Evolutionary conservation across 30 jellyfish, hydroid and myxozoan genomes (phyloP), one percentile per base, ranked within the genome.

Genomic region (Sanderia malayensis): DNA sequence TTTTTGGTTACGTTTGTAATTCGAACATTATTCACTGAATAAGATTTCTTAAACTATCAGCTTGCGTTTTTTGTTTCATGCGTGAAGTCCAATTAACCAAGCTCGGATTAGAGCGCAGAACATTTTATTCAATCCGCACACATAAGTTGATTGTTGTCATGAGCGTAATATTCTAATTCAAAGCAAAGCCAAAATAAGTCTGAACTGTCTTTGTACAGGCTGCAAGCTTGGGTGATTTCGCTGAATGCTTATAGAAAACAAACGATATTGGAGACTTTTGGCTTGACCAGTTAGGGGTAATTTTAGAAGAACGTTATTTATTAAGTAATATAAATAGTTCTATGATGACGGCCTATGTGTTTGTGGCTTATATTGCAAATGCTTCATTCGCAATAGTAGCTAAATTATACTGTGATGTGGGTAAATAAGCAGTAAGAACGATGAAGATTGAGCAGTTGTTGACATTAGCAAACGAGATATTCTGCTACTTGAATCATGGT

Each of bases 401-500:
- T 49, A 49, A 41, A 19, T 49, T 49, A 49, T 2, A 18, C 18
- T 19, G 64, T 49, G 7, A 49, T 3, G 6, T 24, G 2, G 27
- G 24, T 19, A 4, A 49, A 41, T 15, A 41, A 41, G 8, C 27
- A 2, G 64, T 49, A 7, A 49, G 23, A 19, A 9, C 7, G 64
- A 49, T 3, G 27, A 15, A 18, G 27, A 49, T 4, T 8, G 24
- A 15, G 6, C 64, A 24, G 25, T 19, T 49, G 6, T 18, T 4
- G 23, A n/a, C n/a, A n/a, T 49, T 49, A 7, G 18, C 18, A 19
- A 49, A 19, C 64, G 18, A 49, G 25, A 15, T 19, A 4, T 49
- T 49, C 27, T 9, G 27, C 27, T n/a, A n/a, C n/a, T n/a, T n/a
- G n/a, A 49, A 66, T 45, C 34, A 78, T 66, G 89, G 66, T 78